Evolutionary conservation across 1,140 invertebrate genomes (phyloP).

Genomic region (Drosophila pandora): DNA sequence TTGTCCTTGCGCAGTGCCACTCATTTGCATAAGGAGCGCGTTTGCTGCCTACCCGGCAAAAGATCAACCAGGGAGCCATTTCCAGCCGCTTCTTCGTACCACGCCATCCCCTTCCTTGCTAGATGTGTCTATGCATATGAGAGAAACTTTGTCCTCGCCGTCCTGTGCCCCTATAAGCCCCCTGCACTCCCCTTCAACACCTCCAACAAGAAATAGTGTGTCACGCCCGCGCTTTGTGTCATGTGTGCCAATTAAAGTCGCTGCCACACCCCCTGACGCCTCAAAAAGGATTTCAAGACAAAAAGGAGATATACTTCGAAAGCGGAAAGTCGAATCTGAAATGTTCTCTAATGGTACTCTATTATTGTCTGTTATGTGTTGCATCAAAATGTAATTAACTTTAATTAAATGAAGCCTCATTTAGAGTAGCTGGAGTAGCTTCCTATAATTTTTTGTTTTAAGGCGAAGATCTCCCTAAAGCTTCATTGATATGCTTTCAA

Average conservation of each 20-base stretch:
- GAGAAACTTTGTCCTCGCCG: conserved; percentile 57
- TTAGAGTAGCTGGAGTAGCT: no score
- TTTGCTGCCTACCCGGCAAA: conserved; percentile 65
- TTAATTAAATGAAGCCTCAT: background rate
- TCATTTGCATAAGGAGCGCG: conserved; percentile 73
- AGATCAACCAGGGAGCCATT: conserved; percentile 77
- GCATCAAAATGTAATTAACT: background rate
- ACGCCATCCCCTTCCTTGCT: conserved; percentile 12
- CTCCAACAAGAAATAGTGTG: conserved; percentile 38
- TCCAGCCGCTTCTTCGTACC: conserved; percentile 15
- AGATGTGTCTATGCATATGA: conserved; percentile 71
- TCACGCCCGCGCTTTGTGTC: conserved; percentile 61
- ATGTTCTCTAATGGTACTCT: conserved; percentile 3
- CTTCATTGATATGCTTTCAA: background rate
- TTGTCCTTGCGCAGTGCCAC: conserved; percentile 36
- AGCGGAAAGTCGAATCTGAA: background rate
- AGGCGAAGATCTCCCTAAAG: background rate
- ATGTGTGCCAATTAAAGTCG: conserved; percentile 76
- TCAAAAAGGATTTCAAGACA: background rate
- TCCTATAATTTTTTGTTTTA: background rate
- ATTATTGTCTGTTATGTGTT: background rate
- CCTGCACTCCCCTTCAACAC: background rate
- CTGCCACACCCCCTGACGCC: conserved; percentile 46
- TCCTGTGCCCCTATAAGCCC: background rate
- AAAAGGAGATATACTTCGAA: background rate